Conservation (phyloP, 2,113 vertebrate species). For the Chamaea fasciata region DNA sequence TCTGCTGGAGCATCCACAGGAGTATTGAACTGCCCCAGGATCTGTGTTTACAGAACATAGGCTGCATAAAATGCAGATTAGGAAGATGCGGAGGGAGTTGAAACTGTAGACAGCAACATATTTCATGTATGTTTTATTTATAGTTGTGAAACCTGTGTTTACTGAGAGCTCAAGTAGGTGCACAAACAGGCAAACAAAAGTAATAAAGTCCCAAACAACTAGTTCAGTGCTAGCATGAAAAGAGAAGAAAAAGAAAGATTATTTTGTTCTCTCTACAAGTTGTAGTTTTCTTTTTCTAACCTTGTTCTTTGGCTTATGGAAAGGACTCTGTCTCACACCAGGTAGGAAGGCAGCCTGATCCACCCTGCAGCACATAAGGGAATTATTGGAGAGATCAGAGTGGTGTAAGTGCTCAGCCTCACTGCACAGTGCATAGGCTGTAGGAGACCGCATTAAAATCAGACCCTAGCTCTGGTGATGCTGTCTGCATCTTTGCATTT, state of each 20-base stretch:
- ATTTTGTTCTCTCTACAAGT: background rate
- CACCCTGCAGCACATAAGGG: background rate
- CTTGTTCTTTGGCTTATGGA: background rate
- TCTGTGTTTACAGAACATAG: background rate
- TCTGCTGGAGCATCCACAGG: background rate
- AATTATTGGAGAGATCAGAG: background rate
- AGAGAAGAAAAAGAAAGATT: background rate
- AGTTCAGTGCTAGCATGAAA: background rate
- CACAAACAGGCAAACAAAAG: background rate
- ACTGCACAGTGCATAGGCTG: background rate
- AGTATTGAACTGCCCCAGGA: background rate
- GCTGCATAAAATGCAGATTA: background rate
- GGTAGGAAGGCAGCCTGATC: background rate
- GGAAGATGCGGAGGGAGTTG: background rate
- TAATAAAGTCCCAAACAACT: background rate
- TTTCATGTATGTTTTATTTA: slow-evolving; percentile 4
- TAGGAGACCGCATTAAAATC: background rate
- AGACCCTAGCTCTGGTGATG: background rate
- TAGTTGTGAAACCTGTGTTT: background rate
- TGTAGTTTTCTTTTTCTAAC: background rate
- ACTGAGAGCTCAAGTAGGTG: background rate
- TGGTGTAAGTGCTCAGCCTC: background rate
- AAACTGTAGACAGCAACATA: background rate
- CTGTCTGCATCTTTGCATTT: background rate
- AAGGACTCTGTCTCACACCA: background rate